Percentiles rank a stretch among this genome's conserved stretches.
These are phyloP conservation scores for Ophion obscuratus DNA, from an alignment of 2,888 invertebrate genomes.

Conservation along the genomic window DNA sequence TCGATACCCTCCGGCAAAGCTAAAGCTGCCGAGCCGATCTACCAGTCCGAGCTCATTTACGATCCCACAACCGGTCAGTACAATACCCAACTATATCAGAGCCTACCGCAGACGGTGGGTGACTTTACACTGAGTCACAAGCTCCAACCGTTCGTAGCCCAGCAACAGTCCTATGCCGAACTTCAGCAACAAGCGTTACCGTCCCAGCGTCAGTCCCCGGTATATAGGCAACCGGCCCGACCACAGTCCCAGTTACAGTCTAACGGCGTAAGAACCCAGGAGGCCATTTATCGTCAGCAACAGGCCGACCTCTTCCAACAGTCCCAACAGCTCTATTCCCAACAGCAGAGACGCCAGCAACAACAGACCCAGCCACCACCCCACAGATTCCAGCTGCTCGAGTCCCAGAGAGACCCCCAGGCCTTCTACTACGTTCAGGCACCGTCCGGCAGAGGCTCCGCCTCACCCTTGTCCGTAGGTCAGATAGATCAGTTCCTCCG, in stretches of 20 bases:
- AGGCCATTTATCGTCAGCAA: constrained; percentile 86
- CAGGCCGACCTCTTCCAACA: constrained; percentile 87
- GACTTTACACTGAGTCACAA: constrained; percentile 90
- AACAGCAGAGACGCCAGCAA: constrained; percentile 89
- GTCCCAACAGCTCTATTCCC: constrained; percentile 88
- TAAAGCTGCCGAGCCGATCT: constrained; percentile 87
- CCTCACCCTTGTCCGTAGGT: constrained; percentile 86
- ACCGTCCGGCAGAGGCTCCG: constrained; percentile 74
- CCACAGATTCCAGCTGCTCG: constrained; percentile 82
- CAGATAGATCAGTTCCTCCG: constrained; percentile 93
- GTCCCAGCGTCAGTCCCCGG: constrained; percentile 74
- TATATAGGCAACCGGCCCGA: constrained; percentile 75
- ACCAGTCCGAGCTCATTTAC: constrained; percentile 91
- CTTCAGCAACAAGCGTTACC: constrained; percentile 85
- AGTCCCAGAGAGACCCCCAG: constrained; percentile 81
- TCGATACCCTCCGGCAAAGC: constrained; percentile 66
- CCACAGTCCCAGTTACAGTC: constrained; percentile 63
- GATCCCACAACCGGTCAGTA: constrained; percentile 92
- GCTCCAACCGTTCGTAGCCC: constrained; percentile 90
- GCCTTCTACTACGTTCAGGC: constrained; percentile 82
- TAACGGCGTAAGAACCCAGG: constrained; percentile 77
- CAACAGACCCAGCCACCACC: constrained; percentile 80
- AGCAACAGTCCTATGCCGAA: constrained; percentile 86
- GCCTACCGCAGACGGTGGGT: constrained; percentile 89
- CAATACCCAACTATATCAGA: constrained; percentile 91